These are phyloP conservation scores for Solenopsis fugax DNA, from an alignment of 1,140 invertebrate species.

Conservation along the genomic window DNA sequence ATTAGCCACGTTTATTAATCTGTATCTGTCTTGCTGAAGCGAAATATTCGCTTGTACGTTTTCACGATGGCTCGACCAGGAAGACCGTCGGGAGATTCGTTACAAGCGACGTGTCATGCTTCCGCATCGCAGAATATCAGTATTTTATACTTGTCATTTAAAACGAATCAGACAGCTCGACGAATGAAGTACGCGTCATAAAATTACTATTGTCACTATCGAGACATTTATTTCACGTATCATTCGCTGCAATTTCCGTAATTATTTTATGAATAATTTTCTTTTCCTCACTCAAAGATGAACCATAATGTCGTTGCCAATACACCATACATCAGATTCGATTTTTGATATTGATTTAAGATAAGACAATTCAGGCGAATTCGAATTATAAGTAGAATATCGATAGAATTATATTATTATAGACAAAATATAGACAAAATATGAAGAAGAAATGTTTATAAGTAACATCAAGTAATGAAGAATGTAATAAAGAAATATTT, in stretches of 20 bases:
- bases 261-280: background rate
- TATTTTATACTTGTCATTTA: slow-evolving; percentile 67
- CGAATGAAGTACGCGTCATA: background rate
- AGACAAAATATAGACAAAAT: too few relatives aligned
- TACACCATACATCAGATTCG: background rate
- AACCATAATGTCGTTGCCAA: background rate
- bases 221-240: background rate
- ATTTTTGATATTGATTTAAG: background rate
- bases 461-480: too few relatives aligned
- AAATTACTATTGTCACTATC: slow-evolving; percentile 6
- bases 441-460: too few relatives aligned
- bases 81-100: slow-evolving; percentile 50
- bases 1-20: slow-evolving; percentile 51
- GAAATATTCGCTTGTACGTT: slow-evolving; percentile 13
- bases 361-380: background rate
- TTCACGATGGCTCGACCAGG: background rate
- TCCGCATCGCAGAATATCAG: slow-evolving; percentile 60
- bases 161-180: background rate
- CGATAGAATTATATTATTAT: too few relatives aligned
- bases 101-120: slow-evolving; percentile 9
- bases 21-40: slow-evolving; percentile 1
- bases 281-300: slow-evolving; percentile 46
- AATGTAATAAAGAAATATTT: background rate
- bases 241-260: background rate
- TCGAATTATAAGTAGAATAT: background rate